Evolutionary conservation across 2,113 vertebrate species (phyloP), one percentile per base, ranked within the genome.

Genomic region (Pseudopipra pipra): DNA sequence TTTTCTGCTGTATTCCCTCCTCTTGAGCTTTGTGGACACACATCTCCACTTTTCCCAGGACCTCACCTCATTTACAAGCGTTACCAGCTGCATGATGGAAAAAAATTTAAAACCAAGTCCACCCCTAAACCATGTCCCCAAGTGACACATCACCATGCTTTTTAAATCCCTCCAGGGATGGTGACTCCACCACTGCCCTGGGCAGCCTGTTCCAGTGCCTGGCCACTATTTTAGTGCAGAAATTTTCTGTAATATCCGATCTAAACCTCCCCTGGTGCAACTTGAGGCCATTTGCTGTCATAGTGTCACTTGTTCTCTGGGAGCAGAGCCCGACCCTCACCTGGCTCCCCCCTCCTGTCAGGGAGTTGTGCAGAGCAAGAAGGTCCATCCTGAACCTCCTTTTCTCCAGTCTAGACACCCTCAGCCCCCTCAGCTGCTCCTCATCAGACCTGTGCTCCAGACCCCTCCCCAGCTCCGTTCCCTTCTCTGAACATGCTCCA

Each of bases 401-500:
- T 37, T 84, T 20, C 41, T 84, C n/a, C 72, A 63, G 24, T 22
- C 25, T 71, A 49, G 77, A 12, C 10, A 1, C 24, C 1, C 11
- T 1, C 35, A 61, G 39, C 15, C 39, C 16, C 35, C n/a, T 68
- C 41, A 83, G 30, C 11, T 54, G 11, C 21, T 61, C n/a, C 39
- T 66, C 55, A 58, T n/a, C 31, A 58, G 33, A 23, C 56, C 23
- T 35, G 55, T 41, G 47, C n/a, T 71, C 55, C 63, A 83, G 47
- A 8, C 25, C 18, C 49, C 63, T 56, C 35, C 49, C 8, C 56
- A 90, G 6, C 12, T 63, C 49, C 12, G 3, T 23, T 70, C 22
- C 31, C 22, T 43, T 49, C 65, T 13, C 1, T 0, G 49, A 27
- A 16, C 1, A 9, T 14, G 2, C 46, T 54, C 21, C 47, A 55